A percentile compares a stretch with the other conserved stretches of the same genome.
Evolutionary conservation across 2,888 invertebrate species (phyloP).

Genomic region (Elysia crispata): DNA sequence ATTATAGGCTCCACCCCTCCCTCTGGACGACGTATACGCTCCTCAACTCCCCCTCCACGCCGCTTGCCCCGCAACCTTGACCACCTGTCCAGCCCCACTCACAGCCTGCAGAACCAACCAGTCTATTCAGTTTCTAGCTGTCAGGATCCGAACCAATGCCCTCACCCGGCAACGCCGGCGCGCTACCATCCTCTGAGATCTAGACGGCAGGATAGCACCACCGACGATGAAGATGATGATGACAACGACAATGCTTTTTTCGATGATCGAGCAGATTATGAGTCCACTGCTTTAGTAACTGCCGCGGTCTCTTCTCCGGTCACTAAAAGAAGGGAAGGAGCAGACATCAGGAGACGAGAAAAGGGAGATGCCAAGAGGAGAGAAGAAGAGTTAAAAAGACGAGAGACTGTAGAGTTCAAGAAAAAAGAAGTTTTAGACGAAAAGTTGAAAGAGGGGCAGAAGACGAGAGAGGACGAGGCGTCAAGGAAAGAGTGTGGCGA

Average conservation of each 20-base stretch:
- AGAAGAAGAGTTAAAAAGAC: not conserved
- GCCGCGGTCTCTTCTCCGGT: constrained; percentile 54
- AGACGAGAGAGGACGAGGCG: too few species aligned
- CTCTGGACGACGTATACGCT: not conserved
- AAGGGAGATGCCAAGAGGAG: constrained; percentile 18
- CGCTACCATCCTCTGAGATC: constrained; percentile 9
- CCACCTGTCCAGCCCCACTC: constrained; percentile 27
- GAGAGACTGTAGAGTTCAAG: not conserved
- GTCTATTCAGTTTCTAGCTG: constrained; percentile 2
- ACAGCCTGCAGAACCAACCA: constrained; percentile 37
- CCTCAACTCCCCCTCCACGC: not conserved
- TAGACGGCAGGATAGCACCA: constrained; percentile 40
- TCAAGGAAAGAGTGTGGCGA: not conserved
- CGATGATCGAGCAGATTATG: constrained; percentile 34
- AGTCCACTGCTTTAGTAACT: constrained; percentile 50
- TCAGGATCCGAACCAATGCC: constrained; percentile 5
- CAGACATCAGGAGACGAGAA: constrained; percentile 29
- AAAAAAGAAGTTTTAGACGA: constrained; percentile 17
- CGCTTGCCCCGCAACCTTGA: not conserved
- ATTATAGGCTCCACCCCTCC: too few species aligned
- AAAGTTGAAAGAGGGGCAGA: too few species aligned
- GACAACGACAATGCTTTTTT: constrained; percentile 43
- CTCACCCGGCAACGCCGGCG: not conserved
- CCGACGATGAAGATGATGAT: constrained; percentile 46
- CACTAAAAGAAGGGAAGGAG: constrained; percentile 43